Base-by-base conservation (phyloP, 2,113 vertebrate species). In the Lophochroa leadbeateri region DNA sequence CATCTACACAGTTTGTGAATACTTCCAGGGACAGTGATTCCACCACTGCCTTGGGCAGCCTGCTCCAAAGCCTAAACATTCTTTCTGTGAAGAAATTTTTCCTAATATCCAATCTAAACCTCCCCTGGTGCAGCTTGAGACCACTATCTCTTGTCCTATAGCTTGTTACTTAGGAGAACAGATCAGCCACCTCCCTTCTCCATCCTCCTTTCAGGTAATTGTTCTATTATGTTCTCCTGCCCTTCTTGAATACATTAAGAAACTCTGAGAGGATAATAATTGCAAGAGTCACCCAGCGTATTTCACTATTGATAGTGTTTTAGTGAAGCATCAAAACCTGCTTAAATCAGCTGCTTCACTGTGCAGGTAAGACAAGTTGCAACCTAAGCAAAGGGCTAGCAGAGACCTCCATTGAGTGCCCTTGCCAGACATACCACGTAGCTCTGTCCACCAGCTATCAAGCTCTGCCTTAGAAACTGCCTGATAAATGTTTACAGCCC, bases 341-440 rank as follows among this genome's bases (percentile, higher is more conserved):
- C 33, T 81, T 55, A 75, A 63, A 90, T 43, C 57, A 76, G 29
- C 9, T 69, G 10, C 18, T 47, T 52, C 79, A n/a, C 33, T 61
- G 31, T 43, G 43, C 33, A 71, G 21, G 58, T 33, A 81, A 80
- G 17, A 25, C 6, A 77, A 72, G 29, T 8, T 80, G 47, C 58
- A 90, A 35, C 80, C 44, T 33, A 91, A 50, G 53, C 12, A 65
- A 49, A 60, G 33, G 60, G 15, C 57, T 58, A 58, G 39, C 24
- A 88, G 35, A 69, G 16, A 77, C 29, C 41, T 82, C 46, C 70
- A 49, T 18, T 13, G 9, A 3, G 21, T n/a, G n/a, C 18, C 31
- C 64, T 69, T 0, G 0, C 8, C 35, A 65, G 55, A n/a, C 7
- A 25, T 13, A 72, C 0, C 6, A 17, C 19, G 11, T 5, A 65